These are phyloP conservation scores for Pseudorectes ferrugineus DNA, from an alignment of 2,113 vertebrate genomes.

Conservation along the genomic window DNA sequence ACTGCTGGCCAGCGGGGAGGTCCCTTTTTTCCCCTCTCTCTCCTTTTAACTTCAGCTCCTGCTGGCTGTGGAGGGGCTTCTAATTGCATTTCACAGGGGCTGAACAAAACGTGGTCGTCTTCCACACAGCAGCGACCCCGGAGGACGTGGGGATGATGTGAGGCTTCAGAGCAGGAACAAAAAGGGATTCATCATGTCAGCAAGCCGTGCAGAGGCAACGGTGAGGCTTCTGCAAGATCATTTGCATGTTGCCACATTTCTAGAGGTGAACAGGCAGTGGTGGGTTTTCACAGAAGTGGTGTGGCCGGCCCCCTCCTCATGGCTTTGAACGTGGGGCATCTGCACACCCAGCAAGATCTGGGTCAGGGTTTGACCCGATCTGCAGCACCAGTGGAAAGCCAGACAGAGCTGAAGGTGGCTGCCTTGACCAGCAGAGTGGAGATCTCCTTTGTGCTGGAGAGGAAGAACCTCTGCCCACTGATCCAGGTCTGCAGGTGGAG, in stretches of 20 bases:
- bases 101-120: constrained; percentile 74
- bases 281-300: accelerated
- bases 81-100: constrained; percentile 77
- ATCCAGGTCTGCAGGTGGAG: not conserved
- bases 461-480: not conserved
- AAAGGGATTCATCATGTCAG: constrained; percentile 1
- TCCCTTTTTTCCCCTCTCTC: constrained; percentile 44
- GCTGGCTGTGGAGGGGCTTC: constrained; percentile 67
- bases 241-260: not conserved
- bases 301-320: accelerated
- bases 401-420: not conserved
- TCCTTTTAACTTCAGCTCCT: constrained; percentile 57
- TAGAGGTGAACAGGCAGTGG: accelerated
- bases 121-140: constrained; percentile 48
- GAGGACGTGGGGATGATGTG: not conserved
- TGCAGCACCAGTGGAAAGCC: accelerated
- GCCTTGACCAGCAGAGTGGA: not conserved
- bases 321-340: accelerated
- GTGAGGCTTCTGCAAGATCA: not conserved
- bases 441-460: not conserved
- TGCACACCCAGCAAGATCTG: not conserved
- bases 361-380: not conserved
- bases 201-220: not conserved
- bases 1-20: constrained; percentile 74
- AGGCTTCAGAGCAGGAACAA: constrained; percentile 34